phyloP scores from a whole-genome alignment of 2,797 vertebrate genomes.

The Spinus olivaceus region DNA sequence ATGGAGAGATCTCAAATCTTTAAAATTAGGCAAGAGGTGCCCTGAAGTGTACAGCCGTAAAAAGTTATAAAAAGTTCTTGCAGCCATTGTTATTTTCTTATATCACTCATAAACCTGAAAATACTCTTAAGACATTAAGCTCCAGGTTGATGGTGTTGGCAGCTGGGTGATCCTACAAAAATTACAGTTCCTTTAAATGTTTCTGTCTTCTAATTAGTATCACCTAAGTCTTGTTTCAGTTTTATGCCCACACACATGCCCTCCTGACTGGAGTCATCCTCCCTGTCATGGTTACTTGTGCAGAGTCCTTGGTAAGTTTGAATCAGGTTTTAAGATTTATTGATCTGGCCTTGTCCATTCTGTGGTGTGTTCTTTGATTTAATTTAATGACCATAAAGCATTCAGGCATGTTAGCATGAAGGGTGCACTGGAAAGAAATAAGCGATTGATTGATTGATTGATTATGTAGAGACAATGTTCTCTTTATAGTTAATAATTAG shows the following conservation, averaged over 20 bases:
- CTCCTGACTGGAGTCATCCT: constrained; percentile 3
- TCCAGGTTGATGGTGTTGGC: not conserved
- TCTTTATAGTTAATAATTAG: not conserved
- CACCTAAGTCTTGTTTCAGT: not conserved
- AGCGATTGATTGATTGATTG: constrained; percentile 6
- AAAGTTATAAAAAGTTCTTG: not conserved
- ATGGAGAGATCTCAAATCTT: not conserved
- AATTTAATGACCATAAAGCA: constrained; percentile 58
- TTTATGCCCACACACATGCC: not conserved
- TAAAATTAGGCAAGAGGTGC: not conserved
- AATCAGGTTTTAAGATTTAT: constrained; percentile 57
- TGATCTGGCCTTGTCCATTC: constrained; percentile 53
- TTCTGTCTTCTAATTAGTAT: not conserved
- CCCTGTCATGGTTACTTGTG: constrained; percentile 46
- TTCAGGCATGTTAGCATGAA: constrained; percentile 51
- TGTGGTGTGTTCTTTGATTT: constrained; percentile 41
- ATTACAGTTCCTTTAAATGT: not conserved
- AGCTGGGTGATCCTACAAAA: not conserved
- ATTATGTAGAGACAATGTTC: not conserved
- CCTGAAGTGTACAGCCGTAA: not conserved
- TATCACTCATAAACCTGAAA: not conserved
- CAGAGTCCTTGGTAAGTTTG: constrained; percentile 55
- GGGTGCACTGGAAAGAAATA: not conserved
- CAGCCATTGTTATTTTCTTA: not conserved
- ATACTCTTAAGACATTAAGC: not conserved